Evolutionary conservation across 2,113 vertebrate genomes (phyloP).

Genomic region (Probosciger aterrimus): DNA sequence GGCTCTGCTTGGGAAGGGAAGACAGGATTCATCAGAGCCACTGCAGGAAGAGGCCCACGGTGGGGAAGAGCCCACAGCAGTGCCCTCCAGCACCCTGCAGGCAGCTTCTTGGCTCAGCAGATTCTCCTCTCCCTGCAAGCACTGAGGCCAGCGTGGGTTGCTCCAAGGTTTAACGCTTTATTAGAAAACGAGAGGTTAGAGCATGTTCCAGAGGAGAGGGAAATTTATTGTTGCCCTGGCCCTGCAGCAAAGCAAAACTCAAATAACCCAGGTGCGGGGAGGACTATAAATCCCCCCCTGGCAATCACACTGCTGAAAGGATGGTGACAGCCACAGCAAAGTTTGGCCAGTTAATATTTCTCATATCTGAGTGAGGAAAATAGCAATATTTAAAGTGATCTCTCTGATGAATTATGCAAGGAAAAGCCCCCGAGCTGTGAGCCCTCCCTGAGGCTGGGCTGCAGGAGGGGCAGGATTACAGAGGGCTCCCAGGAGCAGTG

Average conservation of each 20-base stretch:
- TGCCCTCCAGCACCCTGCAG: background rate
- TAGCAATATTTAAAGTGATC: conserved; percentile 27
- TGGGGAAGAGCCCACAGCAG: background rate
- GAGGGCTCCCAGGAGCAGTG: background rate
- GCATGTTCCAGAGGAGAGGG: conserved; percentile 30
- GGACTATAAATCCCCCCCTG: background rate
- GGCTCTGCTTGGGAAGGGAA: background rate
- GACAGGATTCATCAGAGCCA: background rate
- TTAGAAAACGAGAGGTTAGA: conserved; percentile 60
- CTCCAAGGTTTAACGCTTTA: conserved; percentile 19
- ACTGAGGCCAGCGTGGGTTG: background rate
- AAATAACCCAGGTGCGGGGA: background rate
- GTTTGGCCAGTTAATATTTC: conserved; percentile 54
- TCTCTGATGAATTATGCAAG: background rate
- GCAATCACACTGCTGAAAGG: conserved; percentile 21
- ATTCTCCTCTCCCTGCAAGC: background rate
- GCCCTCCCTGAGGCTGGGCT: rapidly evolving
- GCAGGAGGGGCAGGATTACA: background rate
- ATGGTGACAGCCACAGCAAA: conserved; percentile 43
- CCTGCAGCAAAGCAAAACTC: conserved; percentile 30
- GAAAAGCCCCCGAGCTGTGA: background rate
- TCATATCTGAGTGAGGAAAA: conserved; percentile 33
- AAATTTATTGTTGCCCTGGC: conserved; percentile 45
- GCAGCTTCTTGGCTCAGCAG: background rate
- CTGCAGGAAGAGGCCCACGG: rapidly evolving